A percentile compares a stretch with the other conserved stretches of the same genome.
Evolutionary conservation across 2,113 vertebrate genomes (phyloP).

Genomic region (Otis tarda): DNA sequence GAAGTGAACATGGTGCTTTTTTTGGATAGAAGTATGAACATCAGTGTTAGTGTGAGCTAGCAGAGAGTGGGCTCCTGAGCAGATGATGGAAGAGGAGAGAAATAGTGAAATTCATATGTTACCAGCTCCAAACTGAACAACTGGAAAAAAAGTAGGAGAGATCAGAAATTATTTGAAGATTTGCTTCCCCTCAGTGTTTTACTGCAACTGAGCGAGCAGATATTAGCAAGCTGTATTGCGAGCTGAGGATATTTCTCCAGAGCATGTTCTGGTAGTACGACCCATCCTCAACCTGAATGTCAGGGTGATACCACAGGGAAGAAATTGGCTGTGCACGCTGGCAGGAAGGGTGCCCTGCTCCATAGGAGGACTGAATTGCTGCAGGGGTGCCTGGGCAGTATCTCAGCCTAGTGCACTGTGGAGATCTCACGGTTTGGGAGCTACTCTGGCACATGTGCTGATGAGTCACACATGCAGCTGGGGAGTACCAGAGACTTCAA

Average conservation of each 20-base stretch:
- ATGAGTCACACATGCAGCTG: background rate
- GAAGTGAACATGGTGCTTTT: background rate
- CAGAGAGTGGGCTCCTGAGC: background rate
- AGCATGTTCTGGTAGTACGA: background rate
- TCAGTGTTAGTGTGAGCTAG: background rate
- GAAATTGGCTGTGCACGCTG: background rate
- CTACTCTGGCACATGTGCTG: background rate
- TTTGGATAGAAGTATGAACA: background rate
- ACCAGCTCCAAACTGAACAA: background rate
- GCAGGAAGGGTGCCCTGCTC: background rate
- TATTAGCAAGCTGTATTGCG: background rate
- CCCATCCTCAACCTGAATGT: background rate
- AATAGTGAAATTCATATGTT: background rate
- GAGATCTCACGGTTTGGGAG: background rate
- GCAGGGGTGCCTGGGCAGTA: background rate
- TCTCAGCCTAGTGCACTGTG: background rate
- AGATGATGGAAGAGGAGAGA: background rate
- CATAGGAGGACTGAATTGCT: fast-evolving
- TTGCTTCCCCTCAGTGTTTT: background rate
- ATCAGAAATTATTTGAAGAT: background rate
- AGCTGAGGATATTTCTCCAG: background rate
- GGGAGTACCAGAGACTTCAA: constrained; percentile 2
- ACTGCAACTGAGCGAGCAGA: background rate
- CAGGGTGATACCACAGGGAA: constrained; percentile 18
- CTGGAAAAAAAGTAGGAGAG: background rate